Conservation (phyloP, 1,140 invertebrate species). For the Drosophila kohkoa region DNA sequence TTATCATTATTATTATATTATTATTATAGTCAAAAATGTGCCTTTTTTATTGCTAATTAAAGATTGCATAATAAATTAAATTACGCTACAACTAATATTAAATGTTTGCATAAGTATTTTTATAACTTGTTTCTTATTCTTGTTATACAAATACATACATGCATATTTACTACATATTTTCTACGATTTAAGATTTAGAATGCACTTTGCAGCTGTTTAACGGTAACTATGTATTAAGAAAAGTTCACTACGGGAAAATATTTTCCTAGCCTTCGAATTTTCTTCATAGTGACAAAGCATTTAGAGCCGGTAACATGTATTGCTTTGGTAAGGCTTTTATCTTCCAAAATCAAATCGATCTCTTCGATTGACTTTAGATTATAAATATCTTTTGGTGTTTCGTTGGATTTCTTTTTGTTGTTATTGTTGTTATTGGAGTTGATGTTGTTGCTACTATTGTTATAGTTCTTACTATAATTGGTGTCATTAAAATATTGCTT, state of each 20-base stretch:
- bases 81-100: slow-evolving; percentile 79
- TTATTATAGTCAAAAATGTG: slow-evolving; percentile 50
- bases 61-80: slow-evolving; percentile 65
- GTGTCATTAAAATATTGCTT: slow-evolving; percentile 79
- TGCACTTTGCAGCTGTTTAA: slow-evolving; percentile 70
- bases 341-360: slow-evolving; percentile 84
- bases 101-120: slow-evolving; percentile 60
- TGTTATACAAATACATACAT: slow-evolving; percentile 67
- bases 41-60: slow-evolving; percentile 55
- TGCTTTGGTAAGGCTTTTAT: slow-evolving; percentile 84
- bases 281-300: slow-evolving; percentile 85
- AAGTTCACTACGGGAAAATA: slow-evolving; percentile 88
- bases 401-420: slow-evolving; percentile 73
- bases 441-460: slow-evolving; percentile 43
- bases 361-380: slow-evolving; percentile 81
- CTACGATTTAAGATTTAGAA: slow-evolving; percentile 71
- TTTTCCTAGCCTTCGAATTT: slow-evolving; percentile 87
- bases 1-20: slow-evolving; percentile 29
- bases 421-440: slow-evolving; percentile 33
- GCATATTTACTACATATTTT: slow-evolving; percentile 65
- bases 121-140: slow-evolving; percentile 57
- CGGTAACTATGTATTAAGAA: slow-evolving; percentile 74
- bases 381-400: slow-evolving; percentile 84
- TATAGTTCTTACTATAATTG: slow-evolving; percentile 62
- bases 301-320: slow-evolving; percentile 84